phyloP scores from a whole-genome alignment of 2,888 invertebrate genomes.

The Lepidocyrtoides sp. region DNA sequence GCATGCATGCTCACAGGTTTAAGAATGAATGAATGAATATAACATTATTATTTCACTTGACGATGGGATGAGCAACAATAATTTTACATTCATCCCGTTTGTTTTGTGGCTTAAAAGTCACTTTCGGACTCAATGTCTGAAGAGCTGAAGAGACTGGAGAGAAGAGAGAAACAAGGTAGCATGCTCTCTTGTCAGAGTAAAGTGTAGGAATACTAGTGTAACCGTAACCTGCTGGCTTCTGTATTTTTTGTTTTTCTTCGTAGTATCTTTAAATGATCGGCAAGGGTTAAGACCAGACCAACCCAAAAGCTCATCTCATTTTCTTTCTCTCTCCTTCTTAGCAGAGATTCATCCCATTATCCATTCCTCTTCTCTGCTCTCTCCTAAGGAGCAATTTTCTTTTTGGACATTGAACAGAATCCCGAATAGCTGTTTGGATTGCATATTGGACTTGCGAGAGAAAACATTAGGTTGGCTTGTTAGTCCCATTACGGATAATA shows the following conservation, averaged over 20 bases:
- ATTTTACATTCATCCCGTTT: constrained; percentile 27
- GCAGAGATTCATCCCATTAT: constrained; percentile 52
- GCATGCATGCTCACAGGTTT: constrained; percentile 2
- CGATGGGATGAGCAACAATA: constrained; percentile 12
- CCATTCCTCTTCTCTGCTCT: constrained; percentile 33
- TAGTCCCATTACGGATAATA: constrained; percentile 59
- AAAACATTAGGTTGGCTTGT: constrained; percentile 38
- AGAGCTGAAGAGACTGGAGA: not conserved
- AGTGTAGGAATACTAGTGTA: not conserved
- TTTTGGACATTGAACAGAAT: constrained; percentile 67
- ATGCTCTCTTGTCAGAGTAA: not conserved
- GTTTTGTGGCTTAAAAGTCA: constrained; percentile 27
- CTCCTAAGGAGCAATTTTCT: constrained; percentile 49
- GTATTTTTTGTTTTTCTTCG: not conserved
- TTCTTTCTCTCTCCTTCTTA: constrained; percentile 29
- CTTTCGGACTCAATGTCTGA: not conserved
- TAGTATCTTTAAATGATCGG: constrained; percentile 18
- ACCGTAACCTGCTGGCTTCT: not conserved
- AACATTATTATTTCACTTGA: constrained; percentile 36
- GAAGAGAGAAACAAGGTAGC: not conserved
- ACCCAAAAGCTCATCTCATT: constrained; percentile 66
- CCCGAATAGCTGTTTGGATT: constrained; percentile 60
- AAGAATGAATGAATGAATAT: constrained; percentile 9
- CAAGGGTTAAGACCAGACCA: constrained; percentile 12
- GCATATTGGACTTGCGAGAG: constrained; percentile 38